These are phyloP conservation scores for Aromia moschata DNA, from an alignment of 2,888 invertebrate species.

Conservation along the genomic window DNA sequence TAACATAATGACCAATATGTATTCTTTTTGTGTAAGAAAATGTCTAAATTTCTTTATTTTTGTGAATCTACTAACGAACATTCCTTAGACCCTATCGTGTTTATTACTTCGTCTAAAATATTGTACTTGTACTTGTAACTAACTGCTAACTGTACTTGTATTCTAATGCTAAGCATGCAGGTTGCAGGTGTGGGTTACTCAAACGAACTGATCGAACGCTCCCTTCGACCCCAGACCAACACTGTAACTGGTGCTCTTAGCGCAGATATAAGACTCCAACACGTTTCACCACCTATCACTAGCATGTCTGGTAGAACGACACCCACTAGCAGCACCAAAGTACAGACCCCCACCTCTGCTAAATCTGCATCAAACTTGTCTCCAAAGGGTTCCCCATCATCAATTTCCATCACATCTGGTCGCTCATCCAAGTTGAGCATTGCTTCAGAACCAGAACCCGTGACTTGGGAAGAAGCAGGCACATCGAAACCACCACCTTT, in stretches of 20 bases:
- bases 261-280: not conserved
- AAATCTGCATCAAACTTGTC: not conserved
- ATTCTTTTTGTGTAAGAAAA: no score
- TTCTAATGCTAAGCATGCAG: no score
- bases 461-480: not conserved
- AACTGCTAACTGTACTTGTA: no score
- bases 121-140: no score
- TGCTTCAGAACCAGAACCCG: not conserved
- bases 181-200: slow-evolving; percentile 26
- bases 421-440: not conserved
- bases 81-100: no score
- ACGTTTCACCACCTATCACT: not conserved
- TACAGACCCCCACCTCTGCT: not conserved
- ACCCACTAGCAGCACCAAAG: not conserved
- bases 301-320: not conserved
- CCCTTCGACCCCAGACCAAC: not conserved
- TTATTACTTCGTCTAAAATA: no score
- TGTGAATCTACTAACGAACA: no score
- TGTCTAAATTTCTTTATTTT: no score
- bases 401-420: not conserved
- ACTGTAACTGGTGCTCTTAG: not conserved
- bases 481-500: not conserved
- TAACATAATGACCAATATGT: no score
- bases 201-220: slow-evolving; percentile 23
- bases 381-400: not conserved